phyloP scores from a whole-genome alignment of 1,140 invertebrate species.

The Druon quercuslanigerum region DNA sequence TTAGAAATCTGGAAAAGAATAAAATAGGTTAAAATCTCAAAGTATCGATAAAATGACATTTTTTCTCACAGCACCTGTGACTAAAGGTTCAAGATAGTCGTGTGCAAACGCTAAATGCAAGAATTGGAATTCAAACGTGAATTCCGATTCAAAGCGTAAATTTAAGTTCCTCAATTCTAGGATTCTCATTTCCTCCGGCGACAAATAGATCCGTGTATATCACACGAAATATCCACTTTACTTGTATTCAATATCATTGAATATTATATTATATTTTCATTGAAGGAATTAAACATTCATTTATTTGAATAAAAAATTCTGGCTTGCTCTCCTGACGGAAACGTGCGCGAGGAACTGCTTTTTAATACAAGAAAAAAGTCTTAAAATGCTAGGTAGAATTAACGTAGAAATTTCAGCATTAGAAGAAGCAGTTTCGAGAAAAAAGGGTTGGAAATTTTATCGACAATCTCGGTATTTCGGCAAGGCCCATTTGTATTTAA shows the following conservation, averaged over 20 bases:
- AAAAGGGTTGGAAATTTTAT: slow-evolving; percentile 12
- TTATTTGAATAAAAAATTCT: no score
- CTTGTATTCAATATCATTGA: no score
- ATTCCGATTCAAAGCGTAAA: neutral
- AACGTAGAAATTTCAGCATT: slow-evolving; percentile 24
- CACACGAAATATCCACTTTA: no score
- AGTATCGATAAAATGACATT: no score
- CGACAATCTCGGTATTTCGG: neutral
- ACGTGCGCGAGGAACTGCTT: neutral
- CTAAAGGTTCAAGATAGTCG: no score
- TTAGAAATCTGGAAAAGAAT: neutral
- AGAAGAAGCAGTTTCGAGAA: neutral
- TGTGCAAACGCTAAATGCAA: no score
- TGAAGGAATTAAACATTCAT: no score
- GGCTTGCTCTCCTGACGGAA: neutral
- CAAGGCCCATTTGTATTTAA: slow-evolving; percentile 19
- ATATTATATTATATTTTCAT: no score
- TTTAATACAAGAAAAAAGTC: neutral
- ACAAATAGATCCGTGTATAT: no score
- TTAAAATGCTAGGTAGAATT: neutral
- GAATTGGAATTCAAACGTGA: neutral
- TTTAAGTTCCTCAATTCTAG: no score
- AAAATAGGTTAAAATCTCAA: neutral
- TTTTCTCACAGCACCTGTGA: no score
- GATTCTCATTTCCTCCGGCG: no score